Evolutionary conservation across 2,888 invertebrate species (phyloP).

Genomic region (Molorchus minor): DNA sequence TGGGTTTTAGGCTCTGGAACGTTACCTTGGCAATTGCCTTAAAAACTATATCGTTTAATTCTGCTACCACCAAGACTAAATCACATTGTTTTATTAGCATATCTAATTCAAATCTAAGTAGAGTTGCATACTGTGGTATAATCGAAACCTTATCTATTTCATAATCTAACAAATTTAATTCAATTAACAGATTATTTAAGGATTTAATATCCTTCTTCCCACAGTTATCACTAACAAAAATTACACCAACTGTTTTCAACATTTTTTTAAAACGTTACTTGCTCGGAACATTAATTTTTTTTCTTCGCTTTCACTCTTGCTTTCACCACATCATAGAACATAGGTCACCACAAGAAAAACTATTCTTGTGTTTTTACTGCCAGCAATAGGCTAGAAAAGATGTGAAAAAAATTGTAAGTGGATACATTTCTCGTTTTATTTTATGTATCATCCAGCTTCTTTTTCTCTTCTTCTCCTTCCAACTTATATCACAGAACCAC

Average conservation of each 20-base stretch:
- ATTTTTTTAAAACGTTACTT: conserved; percentile 13
- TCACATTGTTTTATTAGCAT: conserved; percentile 46
- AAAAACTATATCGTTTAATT: conserved; percentile 36
- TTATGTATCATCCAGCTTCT: too few relatives aligned
- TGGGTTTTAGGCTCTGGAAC: conserved; percentile 37
- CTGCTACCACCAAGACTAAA: conserved; percentile 48
- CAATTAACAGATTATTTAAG: conserved; percentile 10
- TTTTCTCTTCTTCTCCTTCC: too few relatives aligned
- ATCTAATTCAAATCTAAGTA: conserved; percentile 33
- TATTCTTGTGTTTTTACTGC: too few relatives aligned
- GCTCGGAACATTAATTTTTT: not conserved
- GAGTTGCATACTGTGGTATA: conserved; percentile 32
- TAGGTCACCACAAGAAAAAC: too few relatives aligned
- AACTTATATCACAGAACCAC: too few relatives aligned
- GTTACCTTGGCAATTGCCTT: conserved; percentile 45
- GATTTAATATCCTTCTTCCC: conserved; percentile 19
- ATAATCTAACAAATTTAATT: conserved; percentile 33
- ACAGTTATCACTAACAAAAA: conserved; percentile 24
- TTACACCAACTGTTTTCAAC: conserved; percentile 24
- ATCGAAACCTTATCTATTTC: conserved; percentile 36
- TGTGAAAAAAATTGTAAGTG: too few relatives aligned
- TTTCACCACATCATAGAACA: not conserved
- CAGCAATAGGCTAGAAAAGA: too few relatives aligned
- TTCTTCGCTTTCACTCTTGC: not conserved
- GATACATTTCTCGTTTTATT: too few relatives aligned